Base-by-base conservation (phyloP, 2,113 vertebrate species). In the Trichomycterus rosablanca region DNA sequence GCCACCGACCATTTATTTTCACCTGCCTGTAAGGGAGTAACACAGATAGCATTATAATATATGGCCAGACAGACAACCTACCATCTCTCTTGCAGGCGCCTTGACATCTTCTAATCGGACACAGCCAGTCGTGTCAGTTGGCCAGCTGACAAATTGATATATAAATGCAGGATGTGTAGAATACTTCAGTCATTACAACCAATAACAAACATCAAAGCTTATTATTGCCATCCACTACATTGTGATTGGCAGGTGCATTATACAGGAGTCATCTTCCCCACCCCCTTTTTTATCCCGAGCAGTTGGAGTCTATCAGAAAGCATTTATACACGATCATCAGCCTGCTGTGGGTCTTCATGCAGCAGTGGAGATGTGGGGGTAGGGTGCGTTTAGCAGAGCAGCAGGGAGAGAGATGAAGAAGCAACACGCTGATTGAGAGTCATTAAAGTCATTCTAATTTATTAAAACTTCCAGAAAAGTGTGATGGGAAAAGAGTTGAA, bases 241-340 rank as follows among this genome's bases (percentile, higher is more conserved):
- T 54, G 24, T 60, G 54, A 55, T 12, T 64, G 67, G 54, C 60
- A 59, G 60, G 11, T 70, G 53, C 42, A 66, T 66, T 66, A 46
- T 66, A 65, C 49, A 64, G 35, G 15, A 66, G 46, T 63, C 40
- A 28, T n/a, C 32, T 24, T 14, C 39, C 50, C 53, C 39, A 32
- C 39, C 28, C 9, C 23, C 46, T 46, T 32, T 16, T 49, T 60
- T 50, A 60, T 43, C 50, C 68, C 16, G 43, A 54, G 20, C 68
- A 50, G 57, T 63, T 16, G 58, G 55, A 70, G 56, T 56, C 67
- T 42, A 66, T 70, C 68, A 70, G 48, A 61, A 28, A 55, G 57
- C 35, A 61, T 71, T 66, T 61, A 56, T 26, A 46, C 23, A 37
- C 54, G 15, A 46, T 37, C 59, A 15, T 44, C 9, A 28, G 59